phyloP scores from a whole-genome alignment of 2,113 vertebrate species.

The Dicaeum eximium region DNA sequence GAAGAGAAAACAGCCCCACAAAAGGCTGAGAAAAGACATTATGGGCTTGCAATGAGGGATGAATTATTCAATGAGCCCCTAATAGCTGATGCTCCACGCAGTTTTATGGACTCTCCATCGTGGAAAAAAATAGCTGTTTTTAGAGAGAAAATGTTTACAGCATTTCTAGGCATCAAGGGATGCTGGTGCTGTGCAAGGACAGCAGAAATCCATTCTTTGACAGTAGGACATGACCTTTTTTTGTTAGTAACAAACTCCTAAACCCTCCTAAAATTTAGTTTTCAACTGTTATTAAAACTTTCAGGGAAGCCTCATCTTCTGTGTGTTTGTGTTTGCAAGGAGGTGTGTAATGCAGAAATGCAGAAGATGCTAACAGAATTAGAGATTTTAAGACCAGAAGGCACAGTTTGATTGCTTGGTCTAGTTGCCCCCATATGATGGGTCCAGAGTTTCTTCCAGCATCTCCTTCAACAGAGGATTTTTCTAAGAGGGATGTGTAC shows the following conservation, averaged over 20 bases:
- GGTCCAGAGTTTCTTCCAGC: neutral
- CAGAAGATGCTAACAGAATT: neutral
- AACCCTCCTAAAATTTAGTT: neutral
- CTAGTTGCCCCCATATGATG: neutral
- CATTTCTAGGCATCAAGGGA: constrained; percentile 68
- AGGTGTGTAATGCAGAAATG: neutral
- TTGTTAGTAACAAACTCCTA: neutral
- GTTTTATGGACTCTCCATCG: constrained; percentile 88
- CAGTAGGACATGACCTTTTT: constrained; percentile 6
- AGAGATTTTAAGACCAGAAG: neutral
- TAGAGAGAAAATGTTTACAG: constrained; percentile 88
- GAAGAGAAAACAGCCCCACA: constrained; percentile 93
- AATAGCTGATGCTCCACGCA: constrained; percentile 80
- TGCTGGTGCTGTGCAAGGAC: constrained; percentile 66
- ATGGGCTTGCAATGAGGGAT: constrained; percentile 99
- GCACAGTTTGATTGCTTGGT: neutral
- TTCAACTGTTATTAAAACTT: constrained; percentile 19
- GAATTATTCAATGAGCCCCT: constrained; percentile 97
- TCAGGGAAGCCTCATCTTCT: constrained; percentile 6
- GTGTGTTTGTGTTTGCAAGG: neutral
- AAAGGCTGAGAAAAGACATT: constrained; percentile 96
- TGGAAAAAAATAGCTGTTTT: constrained; percentile 84
- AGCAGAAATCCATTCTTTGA: constrained; percentile 59
- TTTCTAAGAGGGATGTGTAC: neutral
- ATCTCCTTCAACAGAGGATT: neutral